phyloP scores from a whole-genome alignment of 2,113 vertebrate species.

The Zosterops lateralis region DNA sequence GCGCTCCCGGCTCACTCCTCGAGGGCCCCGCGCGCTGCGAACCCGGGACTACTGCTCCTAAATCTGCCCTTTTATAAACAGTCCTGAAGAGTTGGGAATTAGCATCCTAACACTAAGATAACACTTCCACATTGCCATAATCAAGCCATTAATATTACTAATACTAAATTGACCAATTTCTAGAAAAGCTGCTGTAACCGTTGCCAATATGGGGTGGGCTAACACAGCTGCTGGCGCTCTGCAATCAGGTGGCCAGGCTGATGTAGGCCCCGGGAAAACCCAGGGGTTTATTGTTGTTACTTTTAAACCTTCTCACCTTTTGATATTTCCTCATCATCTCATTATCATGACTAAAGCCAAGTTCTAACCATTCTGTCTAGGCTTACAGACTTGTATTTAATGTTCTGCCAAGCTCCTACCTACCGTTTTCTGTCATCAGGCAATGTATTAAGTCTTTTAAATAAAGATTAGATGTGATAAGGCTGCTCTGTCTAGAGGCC shows the following conservation, averaged over 20 bases:
- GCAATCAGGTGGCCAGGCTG: background rate
- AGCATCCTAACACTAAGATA: background rate
- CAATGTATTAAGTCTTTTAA: background rate
- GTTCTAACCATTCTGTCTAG: background rate
- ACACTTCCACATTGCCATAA: background rate
- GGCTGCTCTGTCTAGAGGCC: background rate
- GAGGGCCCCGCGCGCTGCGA: background rate
- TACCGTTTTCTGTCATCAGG: background rate
- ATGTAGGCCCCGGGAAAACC: background rate
- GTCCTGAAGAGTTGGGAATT: background rate
- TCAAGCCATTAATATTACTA: background rate
- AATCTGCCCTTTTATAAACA: accelerated
- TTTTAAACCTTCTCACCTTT: background rate
- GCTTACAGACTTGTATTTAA: background rate
- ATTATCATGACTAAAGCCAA: background rate
- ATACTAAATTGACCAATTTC: background rate
- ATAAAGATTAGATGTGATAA: background rate
- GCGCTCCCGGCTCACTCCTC: no score
- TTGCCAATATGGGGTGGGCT: background rate
- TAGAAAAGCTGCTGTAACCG: background rate
- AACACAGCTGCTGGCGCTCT: background rate
- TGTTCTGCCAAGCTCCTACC: background rate
- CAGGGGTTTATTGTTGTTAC: background rate
- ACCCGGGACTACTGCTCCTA: background rate
- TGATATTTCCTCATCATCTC: background rate